phyloP scores from a whole-genome alignment of 2,888 invertebrate species.

The Fragum fragum region DNA sequence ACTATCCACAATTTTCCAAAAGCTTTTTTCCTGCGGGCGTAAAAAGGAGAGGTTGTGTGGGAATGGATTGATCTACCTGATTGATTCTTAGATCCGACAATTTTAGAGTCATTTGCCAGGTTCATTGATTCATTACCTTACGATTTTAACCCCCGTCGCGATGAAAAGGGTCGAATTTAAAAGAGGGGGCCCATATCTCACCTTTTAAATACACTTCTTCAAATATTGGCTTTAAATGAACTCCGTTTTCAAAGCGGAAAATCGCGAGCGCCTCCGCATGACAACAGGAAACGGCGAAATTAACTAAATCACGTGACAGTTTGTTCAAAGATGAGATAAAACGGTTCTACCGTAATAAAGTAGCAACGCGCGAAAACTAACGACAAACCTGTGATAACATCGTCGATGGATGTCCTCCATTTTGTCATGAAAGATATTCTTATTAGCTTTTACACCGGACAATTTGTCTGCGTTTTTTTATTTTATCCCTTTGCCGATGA shows the following conservation, averaged over 20 bases:
- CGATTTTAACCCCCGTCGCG: background rate
- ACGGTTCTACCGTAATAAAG: constrained; percentile 37
- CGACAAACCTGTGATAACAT: constrained; percentile 34
- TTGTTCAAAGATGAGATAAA: constrained; percentile 44
- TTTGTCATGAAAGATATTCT: constrained; percentile 34
- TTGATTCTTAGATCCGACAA: no score
- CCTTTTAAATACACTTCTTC: constrained; percentile 11
- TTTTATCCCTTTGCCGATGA: background rate
- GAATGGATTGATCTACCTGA: no score
- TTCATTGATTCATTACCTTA: no score
- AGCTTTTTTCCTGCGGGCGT: no score
- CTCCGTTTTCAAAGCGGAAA: constrained; percentile 42
- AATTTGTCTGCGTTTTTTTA: constrained; percentile 24
- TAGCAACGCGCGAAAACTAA: constrained; percentile 41
- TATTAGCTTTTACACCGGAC: constrained; percentile 50
- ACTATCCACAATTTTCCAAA: no score
- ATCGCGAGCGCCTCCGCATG: constrained; percentile 31
- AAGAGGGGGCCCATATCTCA: constrained; percentile 21
- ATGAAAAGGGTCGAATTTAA: background rate
- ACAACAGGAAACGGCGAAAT: constrained; percentile 47
- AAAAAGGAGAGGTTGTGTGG: no score
- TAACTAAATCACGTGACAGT: constrained; percentile 34
- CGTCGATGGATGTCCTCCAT: constrained; percentile 40
- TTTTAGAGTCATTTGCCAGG: no score
- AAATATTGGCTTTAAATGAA: constrained; percentile 43